These are phyloP conservation scores for Andrena bicolor DNA, from an alignment of 2,888 invertebrate genomes.

Conservation along the genomic window DNA sequence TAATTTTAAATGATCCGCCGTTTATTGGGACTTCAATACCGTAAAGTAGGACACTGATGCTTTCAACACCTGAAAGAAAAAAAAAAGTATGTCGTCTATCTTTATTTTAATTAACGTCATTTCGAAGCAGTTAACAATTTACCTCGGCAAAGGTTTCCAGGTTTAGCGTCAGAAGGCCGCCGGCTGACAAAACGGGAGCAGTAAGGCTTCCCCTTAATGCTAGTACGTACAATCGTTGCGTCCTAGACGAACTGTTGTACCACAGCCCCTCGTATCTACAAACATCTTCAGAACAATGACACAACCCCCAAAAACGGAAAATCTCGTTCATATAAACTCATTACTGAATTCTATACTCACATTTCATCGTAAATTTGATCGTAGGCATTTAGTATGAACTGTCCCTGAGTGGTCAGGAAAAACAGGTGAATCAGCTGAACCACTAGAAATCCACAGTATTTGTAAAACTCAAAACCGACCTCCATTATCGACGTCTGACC, in stretches of 20 bases:
- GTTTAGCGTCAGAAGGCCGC: neutral
- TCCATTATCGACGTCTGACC: neutral
- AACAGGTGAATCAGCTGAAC: neutral
- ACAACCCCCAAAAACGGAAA: too few relatives aligned
- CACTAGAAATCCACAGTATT: neutral
- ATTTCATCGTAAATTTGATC: too few relatives aligned
- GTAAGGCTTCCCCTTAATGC: neutral
- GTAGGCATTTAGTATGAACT: too few relatives aligned
- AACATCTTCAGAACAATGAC: too few relatives aligned
- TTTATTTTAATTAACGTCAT: neutral
- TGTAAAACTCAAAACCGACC: neutral
- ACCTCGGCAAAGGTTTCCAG: constrained; percentile 11
- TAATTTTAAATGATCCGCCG: neutral
- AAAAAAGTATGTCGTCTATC: neutral
- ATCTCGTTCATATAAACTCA: too few relatives aligned
- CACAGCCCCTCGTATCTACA: too few relatives aligned
- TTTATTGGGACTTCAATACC: constrained; percentile 11
- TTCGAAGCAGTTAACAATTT: neutral
- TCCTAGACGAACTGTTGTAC: neutral
- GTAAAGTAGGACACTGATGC: constrained; percentile 23
- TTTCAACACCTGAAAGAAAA: neutral
- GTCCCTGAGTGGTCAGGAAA: too few relatives aligned
- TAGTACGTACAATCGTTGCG: neutral
- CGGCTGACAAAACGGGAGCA: neutral
- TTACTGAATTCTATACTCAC: too few relatives aligned